Conservation (phyloP, 2,797 vertebrate genomes). For the Cossypha dichroa region DNA sequence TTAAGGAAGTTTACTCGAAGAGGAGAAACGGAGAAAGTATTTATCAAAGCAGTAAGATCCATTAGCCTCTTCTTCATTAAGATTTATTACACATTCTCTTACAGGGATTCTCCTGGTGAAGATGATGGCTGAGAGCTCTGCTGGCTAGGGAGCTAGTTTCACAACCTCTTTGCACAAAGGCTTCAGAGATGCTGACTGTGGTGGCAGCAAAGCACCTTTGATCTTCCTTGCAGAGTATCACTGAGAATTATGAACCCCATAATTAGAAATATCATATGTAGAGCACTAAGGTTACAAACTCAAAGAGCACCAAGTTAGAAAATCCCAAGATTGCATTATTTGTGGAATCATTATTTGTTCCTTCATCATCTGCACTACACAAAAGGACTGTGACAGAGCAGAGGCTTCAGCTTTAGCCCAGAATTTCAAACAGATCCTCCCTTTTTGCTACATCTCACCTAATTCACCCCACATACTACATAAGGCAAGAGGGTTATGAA, state of each 20-base stretch:
- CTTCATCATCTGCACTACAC: neutral
- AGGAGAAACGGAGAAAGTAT: neutral
- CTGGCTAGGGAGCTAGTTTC: neutral
- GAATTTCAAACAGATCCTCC: neutral
- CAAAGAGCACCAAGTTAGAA: neutral
- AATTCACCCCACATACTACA: neutral
- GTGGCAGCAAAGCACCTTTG: slow-evolving; percentile 26
- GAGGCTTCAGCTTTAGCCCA: neutral
- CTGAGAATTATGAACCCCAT: neutral
- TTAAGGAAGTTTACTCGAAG: neutral
- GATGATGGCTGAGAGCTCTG: neutral
- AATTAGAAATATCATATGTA: slow-evolving; percentile 28
- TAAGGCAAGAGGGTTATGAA: neutral
- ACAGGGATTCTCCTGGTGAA: neutral
- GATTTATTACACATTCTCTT: neutral
- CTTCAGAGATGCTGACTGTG: slow-evolving; percentile 1
- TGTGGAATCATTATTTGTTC: neutral
- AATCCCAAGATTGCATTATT: neutral
- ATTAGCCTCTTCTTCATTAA: neutral
- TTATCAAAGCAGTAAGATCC: neutral
- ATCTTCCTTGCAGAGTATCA: slow-evolving; percentile 39
- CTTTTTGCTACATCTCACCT: neutral
- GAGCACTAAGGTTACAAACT: neutral
- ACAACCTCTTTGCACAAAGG: neutral
- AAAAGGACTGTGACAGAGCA: neutral